Evolutionary conservation across 2,113 vertebrate species (phyloP).

Genomic region (Terrapene triunguis): DNA sequence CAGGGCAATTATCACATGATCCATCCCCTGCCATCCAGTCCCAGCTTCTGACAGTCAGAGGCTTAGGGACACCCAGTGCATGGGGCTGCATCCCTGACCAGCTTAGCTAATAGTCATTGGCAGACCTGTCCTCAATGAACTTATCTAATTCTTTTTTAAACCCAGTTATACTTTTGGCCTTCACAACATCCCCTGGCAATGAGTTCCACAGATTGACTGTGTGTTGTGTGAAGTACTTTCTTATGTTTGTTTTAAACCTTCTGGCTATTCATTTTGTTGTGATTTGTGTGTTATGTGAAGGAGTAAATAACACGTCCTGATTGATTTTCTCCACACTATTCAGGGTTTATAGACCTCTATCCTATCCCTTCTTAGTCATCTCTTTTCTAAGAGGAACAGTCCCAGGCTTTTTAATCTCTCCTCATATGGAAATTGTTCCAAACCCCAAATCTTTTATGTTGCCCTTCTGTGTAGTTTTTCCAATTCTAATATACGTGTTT

Average conservation of each 20-base stretch:
- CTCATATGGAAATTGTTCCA: too few relatives aligned
- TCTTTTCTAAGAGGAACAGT: too few relatives aligned
- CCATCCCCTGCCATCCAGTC: background rate
- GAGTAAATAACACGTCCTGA: too few relatives aligned
- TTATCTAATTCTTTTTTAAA: background rate
- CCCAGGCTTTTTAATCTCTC: too few relatives aligned
- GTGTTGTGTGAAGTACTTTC: background rate
- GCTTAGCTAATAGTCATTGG: background rate
- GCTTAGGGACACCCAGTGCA: background rate
- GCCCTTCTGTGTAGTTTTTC: too few relatives aligned
- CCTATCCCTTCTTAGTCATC: too few relatives aligned
- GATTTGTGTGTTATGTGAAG: too few relatives aligned
- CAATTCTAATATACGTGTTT: too few relatives aligned
- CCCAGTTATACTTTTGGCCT: background rate
- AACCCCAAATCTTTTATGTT: too few relatives aligned
- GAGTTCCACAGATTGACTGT: background rate
- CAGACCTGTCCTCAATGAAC: background rate
- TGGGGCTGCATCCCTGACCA: too few relatives aligned
- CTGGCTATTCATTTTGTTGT: background rate
- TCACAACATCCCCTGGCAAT: background rate
- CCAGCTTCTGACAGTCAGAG: background rate
- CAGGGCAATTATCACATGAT: background rate
- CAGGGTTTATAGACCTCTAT: too few relatives aligned
- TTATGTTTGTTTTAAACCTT: background rate
- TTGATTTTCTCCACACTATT: too few relatives aligned